Conservation (phyloP, 2,888 invertebrate genomes). For the Apotomis turbidana region DNA sequence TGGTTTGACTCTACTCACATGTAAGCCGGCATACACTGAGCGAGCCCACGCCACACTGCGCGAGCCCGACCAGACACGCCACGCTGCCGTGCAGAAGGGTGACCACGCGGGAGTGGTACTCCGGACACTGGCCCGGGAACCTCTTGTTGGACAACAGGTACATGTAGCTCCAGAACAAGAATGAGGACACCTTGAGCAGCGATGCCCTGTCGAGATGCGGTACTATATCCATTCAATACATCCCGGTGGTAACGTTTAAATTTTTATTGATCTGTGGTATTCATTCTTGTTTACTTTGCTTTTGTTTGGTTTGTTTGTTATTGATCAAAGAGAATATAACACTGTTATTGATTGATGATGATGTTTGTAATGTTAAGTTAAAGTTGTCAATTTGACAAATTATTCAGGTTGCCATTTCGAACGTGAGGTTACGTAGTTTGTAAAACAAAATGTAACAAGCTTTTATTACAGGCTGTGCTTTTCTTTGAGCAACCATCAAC, state of each 20-base stretch:
- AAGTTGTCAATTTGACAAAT: constrained; percentile 25
- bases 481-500: too few relatives aligned
- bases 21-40: constrained; percentile 57
- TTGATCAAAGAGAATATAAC: too few relatives aligned
- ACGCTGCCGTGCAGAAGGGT: constrained; percentile 70
- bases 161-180: constrained; percentile 65
- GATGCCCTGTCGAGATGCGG: constrained; percentile 57
- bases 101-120: constrained; percentile 68
- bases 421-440: too few relatives aligned
- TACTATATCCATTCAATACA: constrained; percentile 57
- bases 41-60: constrained; percentile 61
- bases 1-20: constrained; percentile 54
- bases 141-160: constrained; percentile 57
- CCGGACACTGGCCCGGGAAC: constrained; percentile 55
- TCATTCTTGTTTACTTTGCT: not conserved
- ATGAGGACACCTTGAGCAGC: constrained; percentile 64
- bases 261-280: not conserved
- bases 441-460: not conserved
- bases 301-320: not conserved
- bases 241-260: not conserved
- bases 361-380: constrained; percentile 8
- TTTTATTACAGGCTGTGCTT: not conserved
- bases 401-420: not conserved
- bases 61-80: constrained; percentile 60
- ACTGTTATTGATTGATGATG: not conserved